A percentile compares a stretch with the other conserved stretches of the same genome.
Conservation (phyloP, 1,140 invertebrate genomes). For the Macrosteles quadrilineatus region DNA sequence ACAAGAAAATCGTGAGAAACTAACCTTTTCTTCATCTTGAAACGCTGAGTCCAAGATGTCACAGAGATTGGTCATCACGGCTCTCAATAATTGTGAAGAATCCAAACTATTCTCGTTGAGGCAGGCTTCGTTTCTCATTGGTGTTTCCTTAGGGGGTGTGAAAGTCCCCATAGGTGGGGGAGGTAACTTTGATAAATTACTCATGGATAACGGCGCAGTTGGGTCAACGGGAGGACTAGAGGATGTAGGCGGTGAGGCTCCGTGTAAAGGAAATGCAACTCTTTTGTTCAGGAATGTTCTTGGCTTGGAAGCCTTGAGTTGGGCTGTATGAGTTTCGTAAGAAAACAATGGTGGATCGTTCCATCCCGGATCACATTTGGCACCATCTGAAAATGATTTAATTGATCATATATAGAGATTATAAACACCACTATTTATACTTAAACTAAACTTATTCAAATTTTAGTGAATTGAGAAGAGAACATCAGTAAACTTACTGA, state of each 20-base stretch:
- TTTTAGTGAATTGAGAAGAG: no score
- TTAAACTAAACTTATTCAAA: no score
- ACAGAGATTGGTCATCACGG: background rate
- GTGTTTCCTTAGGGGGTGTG: background rate
- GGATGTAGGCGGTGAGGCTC: constrained; percentile 29
- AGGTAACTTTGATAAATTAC: constrained; percentile 42
- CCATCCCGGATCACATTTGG: constrained; percentile 51
- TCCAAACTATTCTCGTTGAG: background rate
- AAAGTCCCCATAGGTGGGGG: constrained; percentile 14
- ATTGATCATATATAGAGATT: no score
- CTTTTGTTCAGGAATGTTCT: constrained; percentile 52
- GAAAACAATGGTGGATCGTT: constrained; percentile 56
- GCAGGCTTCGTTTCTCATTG: background rate
- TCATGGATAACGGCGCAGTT: constrained; percentile 27
- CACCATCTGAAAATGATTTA: background rate
- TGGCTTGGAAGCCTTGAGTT: constrained; percentile 40
- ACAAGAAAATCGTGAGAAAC: no score
- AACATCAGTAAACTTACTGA: no score
- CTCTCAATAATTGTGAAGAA: background rate
- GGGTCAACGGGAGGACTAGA: constrained; percentile 11
- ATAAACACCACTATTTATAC: no score
- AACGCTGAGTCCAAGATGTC: background rate
- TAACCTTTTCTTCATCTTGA: background rate
- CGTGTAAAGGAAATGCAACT: constrained; percentile 51
- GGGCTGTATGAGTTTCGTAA: constrained; percentile 42